phyloP scores from a whole-genome alignment of 1,140 invertebrate species.

The Tachypleus tridentatus region DNA sequence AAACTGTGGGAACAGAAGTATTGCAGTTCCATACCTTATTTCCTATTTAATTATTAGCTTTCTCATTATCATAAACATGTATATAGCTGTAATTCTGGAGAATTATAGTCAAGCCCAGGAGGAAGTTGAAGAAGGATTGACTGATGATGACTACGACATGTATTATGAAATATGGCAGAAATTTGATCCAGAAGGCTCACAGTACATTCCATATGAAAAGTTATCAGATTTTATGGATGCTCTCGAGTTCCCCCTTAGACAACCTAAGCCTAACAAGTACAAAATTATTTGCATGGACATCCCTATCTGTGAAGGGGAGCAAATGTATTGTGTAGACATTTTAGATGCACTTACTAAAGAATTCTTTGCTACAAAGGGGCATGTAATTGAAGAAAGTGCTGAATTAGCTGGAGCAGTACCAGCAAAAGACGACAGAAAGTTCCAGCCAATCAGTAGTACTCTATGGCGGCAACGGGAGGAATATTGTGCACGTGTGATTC shows the following conservation, averaged over 20 bases:
- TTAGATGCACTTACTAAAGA: conserved; percentile 50
- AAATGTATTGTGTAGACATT: conserved; percentile 97
- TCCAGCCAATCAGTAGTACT: conserved; percentile 86
- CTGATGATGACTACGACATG: conserved; percentile 98
- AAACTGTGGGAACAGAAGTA: conserved; percentile 79
- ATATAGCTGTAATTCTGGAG: conserved; percentile 96
- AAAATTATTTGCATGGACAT: conserved; percentile 98
- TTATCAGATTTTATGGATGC: conserved; percentile 90
- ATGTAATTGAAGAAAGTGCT: conserved; percentile 21
- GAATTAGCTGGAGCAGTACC: conserved; percentile 54
- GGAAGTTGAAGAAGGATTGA: conserved; percentile 90
- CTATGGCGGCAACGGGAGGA: conserved; percentile 89
- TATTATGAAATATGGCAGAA: conserved; percentile 99
- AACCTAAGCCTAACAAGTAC: conserved; percentile 97
- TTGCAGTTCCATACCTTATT: conserved; percentile 86
- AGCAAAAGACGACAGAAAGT: conserved; percentile 58
- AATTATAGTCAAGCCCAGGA: conserved; percentile 97
- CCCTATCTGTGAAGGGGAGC: conserved; percentile 90
- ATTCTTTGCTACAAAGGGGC: conserved; percentile 87
- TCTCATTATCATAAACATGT: conserved; percentile 98
- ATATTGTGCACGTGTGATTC: conserved; percentile 90
- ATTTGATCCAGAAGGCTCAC: conserved; percentile 93
- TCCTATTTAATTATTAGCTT: conserved; percentile 95
- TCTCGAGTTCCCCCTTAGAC: conserved; percentile 82
- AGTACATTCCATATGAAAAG: conserved; percentile 87